Evolutionary conservation across 92 coral and sea anemone species (phyloP), one percentile per base, ranked within the genome.

Genomic region (Actinernus sp.): DNA sequence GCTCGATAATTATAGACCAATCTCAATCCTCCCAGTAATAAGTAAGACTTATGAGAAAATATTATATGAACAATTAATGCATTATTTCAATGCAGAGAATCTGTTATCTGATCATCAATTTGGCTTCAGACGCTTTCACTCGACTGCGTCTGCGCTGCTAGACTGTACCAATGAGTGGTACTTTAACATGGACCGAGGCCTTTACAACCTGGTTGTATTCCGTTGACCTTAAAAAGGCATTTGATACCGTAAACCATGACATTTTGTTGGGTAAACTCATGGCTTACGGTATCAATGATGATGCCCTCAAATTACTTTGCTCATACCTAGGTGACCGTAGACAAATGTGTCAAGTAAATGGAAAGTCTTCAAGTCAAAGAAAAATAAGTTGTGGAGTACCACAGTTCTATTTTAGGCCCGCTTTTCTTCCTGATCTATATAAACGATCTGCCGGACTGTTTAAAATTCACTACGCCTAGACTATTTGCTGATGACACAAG

Each of bases 401-500:
- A 5, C 71, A 70, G 70, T 39, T 1, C 25, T 10, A 8, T 6
- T 61, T 31, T 47, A 31, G 61, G 79, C 36, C 72, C 49, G 12
- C 41, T 61, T 26, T 47, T 61, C 28, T 61, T 71, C 25, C 55
- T 71, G 14, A 20, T 71, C n/a, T 71, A 39, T 31, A 44, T 71
- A 39, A 71, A 58, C 20, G 58, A 71, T 58, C 16, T 71, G 34
- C 65, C 77, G 21, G 36, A 66, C 24, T 29, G 43, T 37, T 52
- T 51, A 17, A 28, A 51, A 37, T 20, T 17, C 11, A 34, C 51
- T 20, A 51, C 33, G 27, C 49, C 44, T 17, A 30, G 62, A 18
- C 22, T 51, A 33, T 66, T 66, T 51, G 74, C 74, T 53, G 74
- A 66, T 3, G 65, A 66, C 30, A 66, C 74, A 9, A 66, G 9